phyloP scores from a whole-genome alignment of 2,113 vertebrate species.

The Paraplagusia blochii region DNA sequence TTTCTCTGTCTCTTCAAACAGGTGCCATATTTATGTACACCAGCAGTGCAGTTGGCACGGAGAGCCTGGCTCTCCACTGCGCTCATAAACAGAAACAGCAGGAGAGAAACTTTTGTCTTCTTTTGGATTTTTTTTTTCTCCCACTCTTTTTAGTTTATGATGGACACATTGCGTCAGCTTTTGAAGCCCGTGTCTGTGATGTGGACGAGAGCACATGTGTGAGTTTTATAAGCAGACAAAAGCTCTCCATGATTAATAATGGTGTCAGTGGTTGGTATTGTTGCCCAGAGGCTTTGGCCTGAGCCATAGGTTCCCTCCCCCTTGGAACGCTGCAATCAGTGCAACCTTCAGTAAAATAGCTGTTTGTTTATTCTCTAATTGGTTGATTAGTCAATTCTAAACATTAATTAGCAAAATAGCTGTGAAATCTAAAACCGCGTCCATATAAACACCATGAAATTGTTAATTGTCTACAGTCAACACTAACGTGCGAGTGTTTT shows the following conservation, averaged over 20 bases:
- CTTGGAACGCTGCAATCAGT: not conserved
- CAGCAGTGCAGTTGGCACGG: conserved; percentile 44
- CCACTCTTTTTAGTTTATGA: conserved; percentile 45
- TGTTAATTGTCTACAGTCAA: conserved; percentile 11
- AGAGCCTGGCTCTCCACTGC: conserved; percentile 29
- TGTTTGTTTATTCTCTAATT: too few relatives aligned
- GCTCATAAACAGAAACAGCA: conserved; percentile 61
- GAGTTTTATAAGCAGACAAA: conserved; percentile 28
- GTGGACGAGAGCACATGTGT: conserved; percentile 58
- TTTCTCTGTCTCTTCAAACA: conserved; percentile 56
- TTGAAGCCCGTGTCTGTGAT: conserved; percentile 55
- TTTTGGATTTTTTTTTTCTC: conserved; percentile 26
- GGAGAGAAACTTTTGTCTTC: conserved; percentile 34
- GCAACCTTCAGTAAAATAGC: not conserved
- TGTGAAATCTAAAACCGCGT: not conserved
- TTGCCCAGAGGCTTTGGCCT: conserved; percentile 1
- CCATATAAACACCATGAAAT: not conserved
- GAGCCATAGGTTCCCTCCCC: conserved; percentile 3
- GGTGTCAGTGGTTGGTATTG: conserved; percentile 30
- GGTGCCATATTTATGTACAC: conserved; percentile 61
- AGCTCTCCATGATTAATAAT: conserved; percentile 47
- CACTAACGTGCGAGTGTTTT: not conserved
- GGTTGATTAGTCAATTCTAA: not conserved
- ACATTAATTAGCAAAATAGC: conserved; percentile 9
- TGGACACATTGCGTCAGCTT: conserved; percentile 55